Evolutionary conservation across 2,888 invertebrate species (phyloP), one percentile per base, ranked within the genome.

Genomic region (Emmelina monodactyla): DNA sequence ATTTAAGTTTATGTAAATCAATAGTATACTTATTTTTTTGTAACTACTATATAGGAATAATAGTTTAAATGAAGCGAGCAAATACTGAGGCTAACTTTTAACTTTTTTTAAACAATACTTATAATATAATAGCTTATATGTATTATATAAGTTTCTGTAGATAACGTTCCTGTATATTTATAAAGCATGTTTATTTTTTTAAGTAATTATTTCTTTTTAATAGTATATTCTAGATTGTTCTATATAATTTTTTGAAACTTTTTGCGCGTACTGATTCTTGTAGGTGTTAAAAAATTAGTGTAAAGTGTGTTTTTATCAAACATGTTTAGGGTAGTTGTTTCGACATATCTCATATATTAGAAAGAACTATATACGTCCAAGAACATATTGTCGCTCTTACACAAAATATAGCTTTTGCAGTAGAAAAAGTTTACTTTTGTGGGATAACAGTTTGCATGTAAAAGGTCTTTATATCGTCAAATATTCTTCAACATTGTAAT

Each of bases 251-350:
- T n/a, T 25, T n/a, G 9, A 6, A 19, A 19, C 5, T 9, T 6
- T 6, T 19, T 10, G n/a, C 11, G 25, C 25, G 25, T 25, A 25
- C 25, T 25, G 25, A 25, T 22, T 15, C 30, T 30, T 31, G 22
- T 31, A 31, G 25, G 11, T 25, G 25, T 25, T 25, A 25, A 25
- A 25, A 4, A 10, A 25, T n/a, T 7, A 7, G 25, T 25, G 9
- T 25, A 58, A 58, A 58, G 58, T 44, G 60, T 62, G 62, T 58
- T 53, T 59, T 55, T 56, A 58, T 51, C 36, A 37, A 22, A 14
- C 45, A 28, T 31, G 42, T 49, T 45, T 58, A 58, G 54, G 47
- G 39, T 60, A 62, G 57, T 28, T 43, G 51, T 53, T 52, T 43
- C 42, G 35, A 53, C 60, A 61, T 61, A 61, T 57, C 53, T 50